Evolutionary conservation across 2,888 invertebrate genomes (phyloP), one percentile per base, ranked within the genome.

Genomic region (Parnassius glacialis): DNA sequence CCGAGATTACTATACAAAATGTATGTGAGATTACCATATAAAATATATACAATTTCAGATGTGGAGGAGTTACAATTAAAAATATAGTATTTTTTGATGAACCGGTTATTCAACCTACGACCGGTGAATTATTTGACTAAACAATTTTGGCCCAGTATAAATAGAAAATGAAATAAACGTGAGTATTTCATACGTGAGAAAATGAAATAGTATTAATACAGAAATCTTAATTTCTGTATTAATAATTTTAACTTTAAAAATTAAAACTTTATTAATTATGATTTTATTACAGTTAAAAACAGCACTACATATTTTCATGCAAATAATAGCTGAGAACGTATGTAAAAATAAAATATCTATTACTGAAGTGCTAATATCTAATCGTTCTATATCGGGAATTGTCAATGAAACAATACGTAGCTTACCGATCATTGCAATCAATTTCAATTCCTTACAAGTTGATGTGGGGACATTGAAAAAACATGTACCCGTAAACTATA

Each of bases 251-350:
- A n/a, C n/a, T n/a, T n/a, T n/a, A n/a, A n/a, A n/a, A n/a, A n/a
- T n/a, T n/a, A n/a, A n/a, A n/a, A n/a, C n/a, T n/a, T n/a, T n/a
- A n/a, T n/a, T 20, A 20, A 20, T 20, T 20, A 20, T 2, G 20
- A 2, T 64, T 56, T 25, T 43, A 9, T 76, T 79, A 59, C 67
- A 84, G 83, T 44, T 80, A 0, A 69, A 76, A 64, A 71, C 72
- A 34, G 78, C 75, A n/a, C 55, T 84, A 2, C 72, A 76, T 64
- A 66, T 82, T 53, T 74, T 73, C 16, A 59, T 84, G 3, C 83
- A 84, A 78, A 74, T 83, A 9, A 66, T 83, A 44, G 67, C 69
- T 2, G 81, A 84, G 57, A 84, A 83, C 60, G 59, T 65, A 10
- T 42, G 45, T 2, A 48, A 66, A 9, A 65, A 67, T 10, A 50